phyloP scores from a whole-genome alignment of 2,888 invertebrate genomes.

The Neoascia interrupta region DNA sequence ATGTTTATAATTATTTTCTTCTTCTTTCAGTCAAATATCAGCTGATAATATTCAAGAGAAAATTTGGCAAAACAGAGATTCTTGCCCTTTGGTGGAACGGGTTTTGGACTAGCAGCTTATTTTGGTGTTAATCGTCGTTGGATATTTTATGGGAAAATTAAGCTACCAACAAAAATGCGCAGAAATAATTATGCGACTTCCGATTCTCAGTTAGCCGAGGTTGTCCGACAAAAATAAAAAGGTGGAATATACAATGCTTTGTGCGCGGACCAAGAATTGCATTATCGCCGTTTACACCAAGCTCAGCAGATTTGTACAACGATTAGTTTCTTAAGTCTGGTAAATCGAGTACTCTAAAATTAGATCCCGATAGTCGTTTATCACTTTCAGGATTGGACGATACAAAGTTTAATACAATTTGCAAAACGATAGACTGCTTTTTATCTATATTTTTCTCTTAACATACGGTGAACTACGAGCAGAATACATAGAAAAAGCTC shows the following conservation, averaged over 20 bases:
- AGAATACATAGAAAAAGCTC: constrained; percentile 80
- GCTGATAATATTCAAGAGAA: too few species aligned
- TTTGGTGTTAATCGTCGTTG: constrained; percentile 85
- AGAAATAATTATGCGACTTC: constrained; percentile 89
- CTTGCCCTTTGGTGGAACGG: constrained; percentile 83
- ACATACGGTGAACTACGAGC: constrained; percentile 87
- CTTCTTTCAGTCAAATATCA: too few species aligned
- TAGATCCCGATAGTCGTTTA: constrained; percentile 84
- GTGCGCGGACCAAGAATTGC: constrained; percentile 80
- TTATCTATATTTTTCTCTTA: constrained; percentile 73
- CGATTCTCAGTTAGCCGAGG: constrained; percentile 86
- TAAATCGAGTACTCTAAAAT: constrained; percentile 81
- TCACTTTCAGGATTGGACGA: constrained; percentile 83
- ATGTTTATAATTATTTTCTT: too few species aligned
- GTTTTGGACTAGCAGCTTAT: constrained; percentile 83
- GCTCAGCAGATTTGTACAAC: constrained; percentile 74
- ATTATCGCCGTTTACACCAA: constrained; percentile 80
- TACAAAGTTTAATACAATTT: constrained; percentile 67
- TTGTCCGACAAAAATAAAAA: constrained; percentile 82
- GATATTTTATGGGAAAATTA: constrained; percentile 90
- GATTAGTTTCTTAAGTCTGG: constrained; percentile 73
- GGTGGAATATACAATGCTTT: constrained; percentile 77
- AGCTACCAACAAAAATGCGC: constrained; percentile 90
- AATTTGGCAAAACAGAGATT: too few species aligned
- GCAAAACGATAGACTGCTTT: background rate